phyloP scores from a whole-genome alignment of 1,140 invertebrate species.

The Octopus sinensis region DNA sequence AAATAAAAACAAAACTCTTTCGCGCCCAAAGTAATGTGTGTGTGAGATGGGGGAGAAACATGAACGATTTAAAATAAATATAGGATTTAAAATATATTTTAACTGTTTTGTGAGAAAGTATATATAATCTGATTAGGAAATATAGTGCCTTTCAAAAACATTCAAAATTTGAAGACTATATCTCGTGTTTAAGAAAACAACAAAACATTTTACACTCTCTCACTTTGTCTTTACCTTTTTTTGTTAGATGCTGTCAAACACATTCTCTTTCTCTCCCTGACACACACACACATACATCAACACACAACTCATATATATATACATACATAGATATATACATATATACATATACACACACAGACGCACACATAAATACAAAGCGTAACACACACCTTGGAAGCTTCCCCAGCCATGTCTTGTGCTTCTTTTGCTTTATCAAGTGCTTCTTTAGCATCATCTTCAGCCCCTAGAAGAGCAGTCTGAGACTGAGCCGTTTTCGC shows the following conservation, averaged over 20 bases:
- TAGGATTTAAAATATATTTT: too few relatives aligned
- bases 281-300: background rate
- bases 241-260: background rate
- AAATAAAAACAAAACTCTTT: too few relatives aligned
- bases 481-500: slow-evolving; percentile 62
- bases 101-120: too few relatives aligned
- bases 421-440: slow-evolving; percentile 74
- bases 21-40: too few relatives aligned
- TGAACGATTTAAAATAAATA: too few relatives aligned
- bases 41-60: too few relatives aligned
- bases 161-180: too few relatives aligned
- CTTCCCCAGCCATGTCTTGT: slow-evolving; percentile 69
- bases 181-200: too few relatives aligned
- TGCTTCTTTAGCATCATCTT: slow-evolving; percentile 74
- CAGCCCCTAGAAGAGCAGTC: slow-evolving; percentile 68
- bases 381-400: slow-evolving; percentile 65
- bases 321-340: background rate
- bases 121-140: too few relatives aligned
- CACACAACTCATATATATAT: background rate
- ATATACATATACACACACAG: background rate
- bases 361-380: background rate
- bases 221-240: too few relatives aligned
- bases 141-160: too few relatives aligned
- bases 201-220: too few relatives aligned
- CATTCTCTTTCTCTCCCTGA: background rate